phyloP scores from a whole-genome alignment of 2,797 vertebrate species.

The Chelonia mydas region DNA sequence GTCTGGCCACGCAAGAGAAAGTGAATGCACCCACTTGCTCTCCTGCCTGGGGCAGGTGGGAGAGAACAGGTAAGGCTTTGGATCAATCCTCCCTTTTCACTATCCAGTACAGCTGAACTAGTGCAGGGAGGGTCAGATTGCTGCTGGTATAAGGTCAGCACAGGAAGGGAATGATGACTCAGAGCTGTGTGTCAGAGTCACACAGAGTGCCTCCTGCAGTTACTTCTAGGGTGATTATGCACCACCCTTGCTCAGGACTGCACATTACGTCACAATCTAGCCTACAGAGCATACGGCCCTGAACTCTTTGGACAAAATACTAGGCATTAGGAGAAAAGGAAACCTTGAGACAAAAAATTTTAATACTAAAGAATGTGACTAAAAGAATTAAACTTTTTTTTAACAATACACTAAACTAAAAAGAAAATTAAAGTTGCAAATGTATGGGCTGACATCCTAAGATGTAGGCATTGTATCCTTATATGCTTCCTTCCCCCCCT shows the following conservation, averaged over 20 bases:
- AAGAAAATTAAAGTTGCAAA: background rate
- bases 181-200: accelerated
- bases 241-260: background rate
- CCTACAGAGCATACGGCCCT: background rate
- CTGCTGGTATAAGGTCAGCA: background rate
- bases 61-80: background rate
- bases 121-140: background rate
- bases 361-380: background rate
- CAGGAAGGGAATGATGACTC: background rate
- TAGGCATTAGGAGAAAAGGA: background rate
- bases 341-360: background rate
- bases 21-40: background rate
- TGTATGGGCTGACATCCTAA: background rate
- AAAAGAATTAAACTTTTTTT: background rate
- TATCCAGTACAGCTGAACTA: background rate
- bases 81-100: background rate
- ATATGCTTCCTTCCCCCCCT: background rate
- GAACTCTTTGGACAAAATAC: background rate
- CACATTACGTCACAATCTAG: background rate
- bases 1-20: background rate
- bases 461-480: too few species aligned
- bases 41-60: background rate
- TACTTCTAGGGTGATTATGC: background rate
- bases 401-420: background rate
- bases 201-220: background rate